Conservation (phyloP, 2,113 vertebrate genomes). For the Conger conger region DNA sequence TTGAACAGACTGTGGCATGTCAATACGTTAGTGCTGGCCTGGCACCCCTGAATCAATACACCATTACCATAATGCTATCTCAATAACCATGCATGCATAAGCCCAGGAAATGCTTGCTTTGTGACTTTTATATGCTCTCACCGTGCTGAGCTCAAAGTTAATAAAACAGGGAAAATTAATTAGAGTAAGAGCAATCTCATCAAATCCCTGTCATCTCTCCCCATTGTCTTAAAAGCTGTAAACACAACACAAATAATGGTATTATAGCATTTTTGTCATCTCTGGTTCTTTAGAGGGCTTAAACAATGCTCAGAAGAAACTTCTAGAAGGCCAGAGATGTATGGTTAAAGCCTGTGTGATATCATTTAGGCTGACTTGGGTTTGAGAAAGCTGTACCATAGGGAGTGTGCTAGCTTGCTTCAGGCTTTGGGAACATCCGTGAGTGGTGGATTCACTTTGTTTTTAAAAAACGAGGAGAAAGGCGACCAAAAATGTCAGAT, state of each 20-base stretch:
- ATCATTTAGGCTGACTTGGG: neutral
- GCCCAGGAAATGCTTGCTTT: slow-evolving; percentile 8
- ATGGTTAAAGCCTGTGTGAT: neutral
- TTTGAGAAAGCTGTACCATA: slow-evolving; percentile 10
- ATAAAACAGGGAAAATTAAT: neutral
- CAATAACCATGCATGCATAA: neutral
- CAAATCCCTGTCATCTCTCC: neutral
- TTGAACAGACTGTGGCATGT: neutral
- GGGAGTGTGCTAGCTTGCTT: neutral
- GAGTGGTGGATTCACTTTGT: slow-evolving; percentile 3
- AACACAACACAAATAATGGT: neutral
- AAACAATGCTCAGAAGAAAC: neutral
- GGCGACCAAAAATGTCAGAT: slow-evolving; percentile 62
- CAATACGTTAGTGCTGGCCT: neutral
- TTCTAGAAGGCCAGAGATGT: neutral
- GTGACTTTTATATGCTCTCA: neutral
- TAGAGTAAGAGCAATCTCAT: neutral
- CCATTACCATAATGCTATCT: neutral
- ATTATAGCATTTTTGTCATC: neutral
- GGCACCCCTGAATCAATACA: neutral
- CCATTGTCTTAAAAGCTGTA: slow-evolving; percentile 6
- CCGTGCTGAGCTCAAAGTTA: neutral
- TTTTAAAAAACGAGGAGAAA: slow-evolving; percentile 52
- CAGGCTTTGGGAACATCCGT: neutral
- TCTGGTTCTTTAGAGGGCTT: neutral